phyloP scores from a whole-genome alignment of 2,113 vertebrate species.

The Gila orcuttii region DNA sequence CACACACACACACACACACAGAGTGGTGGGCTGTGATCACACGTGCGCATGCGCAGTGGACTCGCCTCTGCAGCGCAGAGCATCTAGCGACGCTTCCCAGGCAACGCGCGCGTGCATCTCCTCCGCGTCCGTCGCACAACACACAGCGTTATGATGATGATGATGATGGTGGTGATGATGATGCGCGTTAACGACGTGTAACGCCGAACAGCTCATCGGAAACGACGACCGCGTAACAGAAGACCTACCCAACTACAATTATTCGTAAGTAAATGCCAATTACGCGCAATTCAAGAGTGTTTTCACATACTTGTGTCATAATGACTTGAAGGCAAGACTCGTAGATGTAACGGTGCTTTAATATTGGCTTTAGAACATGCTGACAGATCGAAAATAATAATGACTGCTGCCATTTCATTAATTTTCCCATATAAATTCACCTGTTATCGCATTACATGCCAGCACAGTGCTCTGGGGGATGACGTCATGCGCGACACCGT shows the following conservation, averaged over 20 bases:
- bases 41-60: slow-evolving; percentile 54
- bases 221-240: background rate
- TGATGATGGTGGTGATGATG: background rate
- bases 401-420: background rate
- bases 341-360: background rate
- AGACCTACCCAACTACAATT: background rate
- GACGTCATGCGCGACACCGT: slow-evolving; percentile 15
- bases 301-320: background rate
- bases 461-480: background rate
- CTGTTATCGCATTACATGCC: slow-evolving; percentile 43
- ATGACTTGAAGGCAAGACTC: background rate
- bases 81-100: slow-evolving; percentile 48
- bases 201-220: background rate
- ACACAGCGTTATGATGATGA: background rate
- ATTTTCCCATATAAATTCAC: background rate
- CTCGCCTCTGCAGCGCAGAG: slow-evolving; percentile 52
- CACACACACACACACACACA: background rate
- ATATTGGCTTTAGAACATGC: background rate
- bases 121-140: slow-evolving; percentile 6
- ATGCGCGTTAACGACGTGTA: background rate
- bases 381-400: background rate
- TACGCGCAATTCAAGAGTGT: background rate
- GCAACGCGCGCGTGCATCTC: slow-evolving; percentile 49
- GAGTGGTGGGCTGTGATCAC: slow-evolving; percentile 45
- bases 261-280: background rate